Evolutionary conservation across 2,113 vertebrate species (phyloP), one percentile per base, ranked within the genome.

Genomic region (Lates calcarifer): DNA sequence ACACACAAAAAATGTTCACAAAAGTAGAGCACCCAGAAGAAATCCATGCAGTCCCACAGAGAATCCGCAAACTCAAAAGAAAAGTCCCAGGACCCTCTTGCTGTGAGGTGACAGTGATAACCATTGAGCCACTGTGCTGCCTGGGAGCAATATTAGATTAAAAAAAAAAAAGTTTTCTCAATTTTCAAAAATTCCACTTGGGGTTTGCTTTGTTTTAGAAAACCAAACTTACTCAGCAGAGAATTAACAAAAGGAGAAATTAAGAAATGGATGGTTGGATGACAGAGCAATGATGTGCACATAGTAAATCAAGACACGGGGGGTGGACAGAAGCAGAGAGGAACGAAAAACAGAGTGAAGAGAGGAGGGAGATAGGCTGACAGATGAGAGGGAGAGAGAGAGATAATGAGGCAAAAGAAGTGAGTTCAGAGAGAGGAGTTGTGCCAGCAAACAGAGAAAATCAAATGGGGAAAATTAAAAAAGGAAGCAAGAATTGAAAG

Each of bases 391-490:
- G 58, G 60, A 75, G 68, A 35, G 58, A 35, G 58, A 74, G 43
- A 64, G 56, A 83, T 75, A 81, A 86, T 79, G 79, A 90, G 74
- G 76, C 65, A 74, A 68, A 82, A 45, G 70, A 22, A 82, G 55
- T 20, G 77, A 64, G 62, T 76, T 74, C 63, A 71, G 76, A 61
- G 43, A 77, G 58, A 76, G 61, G 51, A 75, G 51, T 67, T 77
- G 43, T 72, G 61, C 78, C 70, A 69, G 84, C 80, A 88, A 89
- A 89, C 74, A 61, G 28, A 2, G 56, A 68, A 84, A 83, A 87
- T 72, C 79, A 89, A 84, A 85, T 65, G 41, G 56, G 51, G 51
- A 72, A 85, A 79, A 81, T 86, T 72, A 73, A 82, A 73, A 91
- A 75, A 79, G 57, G 51, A 84, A 74, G 43, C 68, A 57, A 26